Percentiles rank a stretch among this genome's conserved stretches.
Conservation (phyloP, 2,888 invertebrate species). For the Andrena chrysosceles region DNA sequence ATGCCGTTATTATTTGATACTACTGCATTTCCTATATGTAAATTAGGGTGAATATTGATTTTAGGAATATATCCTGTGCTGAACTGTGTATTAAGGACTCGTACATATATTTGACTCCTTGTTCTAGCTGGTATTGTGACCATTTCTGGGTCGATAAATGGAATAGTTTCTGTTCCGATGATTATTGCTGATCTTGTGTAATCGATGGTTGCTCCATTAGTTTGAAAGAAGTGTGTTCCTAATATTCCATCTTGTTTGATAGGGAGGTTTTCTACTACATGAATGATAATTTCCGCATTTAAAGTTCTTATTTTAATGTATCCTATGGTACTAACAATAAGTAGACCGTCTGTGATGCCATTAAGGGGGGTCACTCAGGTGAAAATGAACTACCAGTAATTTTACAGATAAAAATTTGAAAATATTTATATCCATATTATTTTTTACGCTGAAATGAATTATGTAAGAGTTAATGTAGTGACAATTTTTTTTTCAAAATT, state of each 20-base stretch:
- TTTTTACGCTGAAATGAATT: too few relatives aligned
- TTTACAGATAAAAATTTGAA: too few relatives aligned
- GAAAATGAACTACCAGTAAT: too few relatives aligned
- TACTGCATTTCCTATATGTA: neutral
- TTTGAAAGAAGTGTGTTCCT: neutral
- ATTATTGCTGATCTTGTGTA: neutral
- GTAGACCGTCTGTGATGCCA: too few relatives aligned
- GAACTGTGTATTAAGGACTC: neutral
- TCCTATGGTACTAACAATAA: neutral
- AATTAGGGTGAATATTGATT: neutral
- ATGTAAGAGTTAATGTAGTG: too few relatives aligned
- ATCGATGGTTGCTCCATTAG: neutral
- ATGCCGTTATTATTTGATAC: neutral
- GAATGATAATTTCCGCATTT: too few relatives aligned
- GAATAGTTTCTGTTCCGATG: neutral
- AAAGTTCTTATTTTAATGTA: neutral
- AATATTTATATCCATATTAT: too few relatives aligned
- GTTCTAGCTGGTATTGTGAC: too few relatives aligned
- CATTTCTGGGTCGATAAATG: too few relatives aligned
- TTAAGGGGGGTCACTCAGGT: too few relatives aligned
- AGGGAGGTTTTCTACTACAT: neutral
- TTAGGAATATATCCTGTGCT: neutral
- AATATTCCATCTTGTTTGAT: neutral
- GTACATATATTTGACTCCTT: neutral
- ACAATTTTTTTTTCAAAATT: too few relatives aligned